Conservation (phyloP, 2,113 vertebrate species). For the Myxocyprinus asiaticus region DNA sequence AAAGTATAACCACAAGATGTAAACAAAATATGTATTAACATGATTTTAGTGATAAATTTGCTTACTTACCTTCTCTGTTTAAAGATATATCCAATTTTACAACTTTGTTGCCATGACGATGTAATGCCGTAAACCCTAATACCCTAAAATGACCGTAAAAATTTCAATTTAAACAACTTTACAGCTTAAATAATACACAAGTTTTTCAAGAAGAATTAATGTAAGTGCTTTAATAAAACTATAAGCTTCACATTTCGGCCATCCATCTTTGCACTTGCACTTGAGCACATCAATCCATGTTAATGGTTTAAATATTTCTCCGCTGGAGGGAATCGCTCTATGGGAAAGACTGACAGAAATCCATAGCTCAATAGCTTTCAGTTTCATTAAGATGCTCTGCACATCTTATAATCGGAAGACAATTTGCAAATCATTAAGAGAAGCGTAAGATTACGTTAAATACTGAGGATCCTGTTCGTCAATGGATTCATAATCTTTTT, state of each 20-base stretch:
- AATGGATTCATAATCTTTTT: conserved; percentile 83
- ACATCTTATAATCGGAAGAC: conserved; percentile 88
- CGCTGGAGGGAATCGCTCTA: conserved; percentile 82
- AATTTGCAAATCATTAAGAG: conserved; percentile 94
- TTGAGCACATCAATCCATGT: conserved; percentile 69
- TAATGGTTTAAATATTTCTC: conserved; percentile 89
- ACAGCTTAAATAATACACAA: too few species aligned
- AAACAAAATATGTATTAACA: too few species aligned
- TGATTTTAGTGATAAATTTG: too few species aligned
- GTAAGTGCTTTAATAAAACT: conserved; percentile 50
- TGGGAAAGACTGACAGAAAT: conserved; percentile 73
- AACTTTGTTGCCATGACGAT: too few species aligned
- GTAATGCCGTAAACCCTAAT: too few species aligned
- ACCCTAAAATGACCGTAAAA: too few species aligned
- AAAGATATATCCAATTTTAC: too few species aligned
- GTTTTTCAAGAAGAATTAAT: too few species aligned
- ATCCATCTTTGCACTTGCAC: conserved; percentile 65
- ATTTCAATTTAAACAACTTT: too few species aligned
- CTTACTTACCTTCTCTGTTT: too few species aligned
- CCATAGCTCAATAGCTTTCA: conserved; percentile 82
- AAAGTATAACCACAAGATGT: too few species aligned
- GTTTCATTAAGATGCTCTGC: conserved; percentile 87
- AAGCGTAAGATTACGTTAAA: conserved; percentile 81
- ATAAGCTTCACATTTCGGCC: conserved; percentile 55
- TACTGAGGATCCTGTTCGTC: conserved; percentile 83